Conservation (phyloP, 1,140 invertebrate genomes). For the Neodiprion lecontei region DNA sequence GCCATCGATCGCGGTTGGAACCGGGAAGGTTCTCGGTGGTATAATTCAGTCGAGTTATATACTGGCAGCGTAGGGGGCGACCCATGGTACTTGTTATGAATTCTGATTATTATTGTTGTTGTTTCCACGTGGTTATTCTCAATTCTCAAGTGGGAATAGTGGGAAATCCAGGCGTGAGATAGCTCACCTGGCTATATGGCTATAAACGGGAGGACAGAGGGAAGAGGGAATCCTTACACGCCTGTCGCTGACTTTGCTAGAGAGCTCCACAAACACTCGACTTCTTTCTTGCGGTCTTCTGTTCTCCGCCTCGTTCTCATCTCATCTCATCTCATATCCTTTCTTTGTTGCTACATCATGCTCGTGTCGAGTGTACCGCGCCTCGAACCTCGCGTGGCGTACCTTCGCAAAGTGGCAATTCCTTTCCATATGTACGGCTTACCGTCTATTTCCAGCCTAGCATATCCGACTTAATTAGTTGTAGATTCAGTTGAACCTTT, state of each 20-base stretch:
- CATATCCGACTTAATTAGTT: constrained; percentile 29
- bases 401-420: constrained; percentile 14
- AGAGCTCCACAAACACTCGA: constrained; percentile 61
- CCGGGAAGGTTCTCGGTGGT: no score
- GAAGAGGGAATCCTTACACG: not conserved
- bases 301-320: not conserved
- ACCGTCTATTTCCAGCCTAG: no score
- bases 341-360: not conserved
- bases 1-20: no score
- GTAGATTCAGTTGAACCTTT: constrained; percentile 47
- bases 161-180: constrained; percentile 50
- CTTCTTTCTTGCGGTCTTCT: constrained; percentile 8
- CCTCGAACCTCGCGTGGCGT: constrained; percentile 11
- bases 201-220: constrained; percentile 7
- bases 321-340: constrained; percentile 6
- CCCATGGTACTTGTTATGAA: not conserved
- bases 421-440: constrained; percentile 40
- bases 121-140: not conserved
- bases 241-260: constrained; percentile 38
- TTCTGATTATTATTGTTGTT: not conserved
- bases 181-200: constrained; percentile 47
- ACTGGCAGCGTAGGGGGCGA: not conserved
- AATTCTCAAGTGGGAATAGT: constrained; percentile 33
- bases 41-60: no score
- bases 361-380: constrained; percentile 14